Conservation (phyloP, 2,797 vertebrate genomes). For the Novumbra hubbsi region DNA sequence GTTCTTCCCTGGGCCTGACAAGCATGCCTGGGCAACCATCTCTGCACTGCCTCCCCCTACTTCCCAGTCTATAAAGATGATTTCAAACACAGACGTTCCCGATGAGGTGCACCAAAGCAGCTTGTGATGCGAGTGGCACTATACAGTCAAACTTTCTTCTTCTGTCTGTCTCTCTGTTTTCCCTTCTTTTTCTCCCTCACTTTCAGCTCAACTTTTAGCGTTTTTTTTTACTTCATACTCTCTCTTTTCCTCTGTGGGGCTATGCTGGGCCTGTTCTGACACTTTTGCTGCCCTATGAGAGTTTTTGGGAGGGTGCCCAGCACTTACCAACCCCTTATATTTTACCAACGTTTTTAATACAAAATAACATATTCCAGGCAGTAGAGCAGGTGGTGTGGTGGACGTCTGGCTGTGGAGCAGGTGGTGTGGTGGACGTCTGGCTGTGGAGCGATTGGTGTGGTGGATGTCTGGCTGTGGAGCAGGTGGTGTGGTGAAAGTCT, state of each 20-base stretch:
- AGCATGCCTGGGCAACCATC: constrained; percentile 53
- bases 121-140: constrained; percentile 57
- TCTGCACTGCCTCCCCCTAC: constrained; percentile 43
- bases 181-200: constrained; percentile 6
- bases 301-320: too few relatives aligned
- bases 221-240: background rate
- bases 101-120: constrained; percentile 52
- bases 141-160: constrained; percentile 50
- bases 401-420: too few relatives aligned
- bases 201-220: constrained; percentile 8
- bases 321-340: too few relatives aligned
- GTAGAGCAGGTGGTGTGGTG: too few relatives aligned
- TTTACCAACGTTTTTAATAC: too few relatives aligned
- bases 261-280: too few relatives aligned
- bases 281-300: too few relatives aligned
- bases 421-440: too few relatives aligned
- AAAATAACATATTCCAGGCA: too few relatives aligned
- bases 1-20: constrained; percentile 58
- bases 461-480: too few relatives aligned
- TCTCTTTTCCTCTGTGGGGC: constrained; percentile 25
- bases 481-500: too few relatives aligned
- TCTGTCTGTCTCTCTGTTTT: background rate
- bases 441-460: too few relatives aligned
- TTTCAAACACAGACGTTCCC: constrained; percentile 68
- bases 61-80: constrained; percentile 64